Evolutionary conservation across 2,797 vertebrate species (phyloP).

Genomic region (Novumbra hubbsi): DNA sequence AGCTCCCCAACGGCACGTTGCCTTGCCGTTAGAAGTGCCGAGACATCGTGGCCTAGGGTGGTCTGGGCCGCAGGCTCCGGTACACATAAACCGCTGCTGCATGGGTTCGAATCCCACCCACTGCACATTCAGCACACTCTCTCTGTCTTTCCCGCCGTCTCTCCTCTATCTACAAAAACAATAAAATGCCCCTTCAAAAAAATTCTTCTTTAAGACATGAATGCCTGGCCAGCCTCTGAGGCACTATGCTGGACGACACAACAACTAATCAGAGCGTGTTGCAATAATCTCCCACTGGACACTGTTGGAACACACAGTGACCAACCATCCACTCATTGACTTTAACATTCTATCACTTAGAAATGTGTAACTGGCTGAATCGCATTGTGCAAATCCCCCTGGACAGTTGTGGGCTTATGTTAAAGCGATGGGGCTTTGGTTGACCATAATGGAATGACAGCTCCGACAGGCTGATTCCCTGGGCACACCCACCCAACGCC

Average conservation of each 20-base stretch:
- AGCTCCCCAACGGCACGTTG: background rate
- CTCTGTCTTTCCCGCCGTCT: too few species aligned
- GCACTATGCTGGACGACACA: too few species aligned
- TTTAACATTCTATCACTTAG: slow-evolving; percentile 54
- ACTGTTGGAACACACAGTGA: slow-evolving; percentile 12
- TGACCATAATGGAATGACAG: slow-evolving; percentile 1
- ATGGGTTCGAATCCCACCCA: too few species aligned
- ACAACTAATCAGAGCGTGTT: background rate
- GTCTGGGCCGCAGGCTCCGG: too few species aligned
- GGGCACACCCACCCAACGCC: background rate
- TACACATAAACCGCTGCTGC: too few species aligned
- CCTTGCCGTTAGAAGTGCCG: background rate
- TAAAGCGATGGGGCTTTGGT: slow-evolving; percentile 61
- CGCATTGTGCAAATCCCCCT: slow-evolving; percentile 43
- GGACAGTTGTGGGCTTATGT: slow-evolving; percentile 55
- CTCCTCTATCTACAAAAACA: too few species aligned
- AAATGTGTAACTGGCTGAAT: slow-evolving; percentile 50
- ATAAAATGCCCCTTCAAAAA: too few species aligned
- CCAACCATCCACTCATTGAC: slow-evolving; percentile 24
- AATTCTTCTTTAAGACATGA: background rate
- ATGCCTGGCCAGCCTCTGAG: background rate
- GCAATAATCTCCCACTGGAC: background rate
- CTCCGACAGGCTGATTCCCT: background rate
- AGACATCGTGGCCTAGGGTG: too few species aligned
- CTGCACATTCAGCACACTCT: too few species aligned